These are phyloP conservation scores for Periplaneta americana DNA, from an alignment of 1,140 invertebrate species.

Conservation along the genomic window DNA sequence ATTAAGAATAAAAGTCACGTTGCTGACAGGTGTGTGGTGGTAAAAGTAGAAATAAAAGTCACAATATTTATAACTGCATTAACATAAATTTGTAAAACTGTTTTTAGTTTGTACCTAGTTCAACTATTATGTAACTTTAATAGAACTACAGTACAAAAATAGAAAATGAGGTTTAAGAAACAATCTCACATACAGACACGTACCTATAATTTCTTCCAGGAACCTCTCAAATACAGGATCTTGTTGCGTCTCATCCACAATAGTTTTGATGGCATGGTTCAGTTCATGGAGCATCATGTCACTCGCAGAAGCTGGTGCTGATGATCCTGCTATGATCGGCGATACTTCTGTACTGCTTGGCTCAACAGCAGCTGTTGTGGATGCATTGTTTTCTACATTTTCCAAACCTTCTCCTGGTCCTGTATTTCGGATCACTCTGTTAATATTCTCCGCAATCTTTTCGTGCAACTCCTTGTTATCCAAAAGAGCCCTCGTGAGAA, in stretches of 20 bases:
- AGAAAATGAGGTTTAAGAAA: too few relatives aligned
- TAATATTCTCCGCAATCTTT: slow-evolving; percentile 44
- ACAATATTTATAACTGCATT: too few relatives aligned
- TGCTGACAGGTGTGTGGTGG: too few relatives aligned
- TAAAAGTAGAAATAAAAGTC: too few relatives aligned
- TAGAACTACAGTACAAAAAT: too few relatives aligned
- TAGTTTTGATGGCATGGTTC: slow-evolving; percentile 30
- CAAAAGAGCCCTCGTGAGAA: slow-evolving; percentile 34
- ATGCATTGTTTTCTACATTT: slow-evolving; percentile 21
- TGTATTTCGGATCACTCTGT: slow-evolving; percentile 35
- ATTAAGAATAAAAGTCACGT: too few relatives aligned
- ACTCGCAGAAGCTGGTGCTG: background rate
- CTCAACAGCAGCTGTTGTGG: slow-evolving; percentile 8
- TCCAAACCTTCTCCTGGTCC: slow-evolving; percentile 27
- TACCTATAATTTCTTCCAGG: slow-evolving; percentile 37
- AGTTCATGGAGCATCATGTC: slow-evolving; percentile 25
- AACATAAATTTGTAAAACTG: too few relatives aligned
- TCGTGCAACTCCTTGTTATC: slow-evolving; percentile 41
- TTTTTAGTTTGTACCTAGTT: too few relatives aligned
- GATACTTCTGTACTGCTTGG: background rate
- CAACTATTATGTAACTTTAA: too few relatives aligned
- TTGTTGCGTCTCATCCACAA: slow-evolving; percentile 38
- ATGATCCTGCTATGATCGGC: background rate
- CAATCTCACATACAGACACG: too few relatives aligned
- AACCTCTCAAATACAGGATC: slow-evolving; percentile 43